These are phyloP conservation scores for Synergus japonicus DNA, from an alignment of 2,888 invertebrate genomes.

Conservation along the genomic window DNA sequence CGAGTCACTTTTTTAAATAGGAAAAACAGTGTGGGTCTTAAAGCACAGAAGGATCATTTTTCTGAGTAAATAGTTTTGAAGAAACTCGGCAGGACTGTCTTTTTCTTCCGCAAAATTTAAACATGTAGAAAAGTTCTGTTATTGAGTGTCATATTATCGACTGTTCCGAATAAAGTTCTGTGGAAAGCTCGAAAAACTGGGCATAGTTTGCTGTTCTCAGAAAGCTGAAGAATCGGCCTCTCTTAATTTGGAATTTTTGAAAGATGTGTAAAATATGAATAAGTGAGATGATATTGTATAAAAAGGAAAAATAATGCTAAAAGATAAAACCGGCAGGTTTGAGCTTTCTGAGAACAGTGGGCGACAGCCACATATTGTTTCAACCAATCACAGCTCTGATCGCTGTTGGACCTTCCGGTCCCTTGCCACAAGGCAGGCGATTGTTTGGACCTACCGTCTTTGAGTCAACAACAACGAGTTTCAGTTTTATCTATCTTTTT, in stretches of 20 bases:
- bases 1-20: constrained; percentile 45
- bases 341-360: constrained; percentile 64
- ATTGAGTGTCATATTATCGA: constrained; percentile 75
- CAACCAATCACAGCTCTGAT: constrained; percentile 77
- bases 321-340: constrained; percentile 33
- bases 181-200: constrained; percentile 73
- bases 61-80: background rate
- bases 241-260: background rate
- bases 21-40: background rate
- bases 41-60: background rate
- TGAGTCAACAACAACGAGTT: constrained; percentile 61
- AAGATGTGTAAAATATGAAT: background rate
- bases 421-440: constrained; percentile 77
- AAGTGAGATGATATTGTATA: background rate
- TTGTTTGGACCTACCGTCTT: constrained; percentile 78
- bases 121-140: constrained; percentile 76
- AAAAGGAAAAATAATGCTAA: background rate
- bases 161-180: constrained; percentile 74
- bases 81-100: constrained; percentile 68
- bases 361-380: constrained; percentile 76
- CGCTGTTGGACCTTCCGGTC: constrained; percentile 77
- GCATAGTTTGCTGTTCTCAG: constrained; percentile 70
- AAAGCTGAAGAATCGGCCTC: constrained; percentile 25
- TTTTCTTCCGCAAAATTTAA: constrained; percentile 61
- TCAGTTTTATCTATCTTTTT: constrained; percentile 39